Conservation (phyloP, 2,888 invertebrate species). For the Rhogogaster chlorosoma region DNA sequence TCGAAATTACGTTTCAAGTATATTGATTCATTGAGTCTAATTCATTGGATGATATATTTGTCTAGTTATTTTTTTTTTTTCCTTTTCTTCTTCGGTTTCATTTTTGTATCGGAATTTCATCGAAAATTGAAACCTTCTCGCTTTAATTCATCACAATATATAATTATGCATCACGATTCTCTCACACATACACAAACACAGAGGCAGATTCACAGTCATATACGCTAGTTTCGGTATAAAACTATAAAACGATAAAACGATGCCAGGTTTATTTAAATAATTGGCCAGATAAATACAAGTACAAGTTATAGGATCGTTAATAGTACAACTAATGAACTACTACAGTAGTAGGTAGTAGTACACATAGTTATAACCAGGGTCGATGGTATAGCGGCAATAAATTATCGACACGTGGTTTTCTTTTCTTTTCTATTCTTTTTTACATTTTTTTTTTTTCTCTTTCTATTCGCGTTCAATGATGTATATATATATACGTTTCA, state of each 20-base stretch:
- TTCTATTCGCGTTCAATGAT: neutral
- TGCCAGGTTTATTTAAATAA: slow-evolving; percentile 41
- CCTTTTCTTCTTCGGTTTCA: too few species aligned
- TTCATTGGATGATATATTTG: too few species aligned
- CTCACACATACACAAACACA: neutral
- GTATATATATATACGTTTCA: too few species aligned
- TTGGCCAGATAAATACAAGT: slow-evolving; percentile 25
- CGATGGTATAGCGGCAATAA: neutral
- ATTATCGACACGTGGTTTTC: neutral
- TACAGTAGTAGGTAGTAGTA: neutral
- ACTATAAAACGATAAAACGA: slow-evolving; percentile 2
- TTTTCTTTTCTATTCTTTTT: neutral
- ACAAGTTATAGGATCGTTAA: neutral
- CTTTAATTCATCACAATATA: too few species aligned
- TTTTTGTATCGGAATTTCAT: too few species aligned
- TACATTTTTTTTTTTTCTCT: too few species aligned
- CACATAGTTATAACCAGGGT: neutral
- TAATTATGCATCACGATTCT: neutral
- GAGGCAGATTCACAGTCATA: neutral
- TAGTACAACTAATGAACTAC: slow-evolving; percentile 14
- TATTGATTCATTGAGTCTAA: too few species aligned
- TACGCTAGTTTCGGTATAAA: neutral
- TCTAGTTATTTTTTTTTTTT: neutral
- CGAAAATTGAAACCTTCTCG: too few species aligned
- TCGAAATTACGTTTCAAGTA: neutral